A percentile compares a stretch with the other conserved stretches of the same genome.
These are phyloP conservation scores for Taenioides sp. DNA, from an alignment of 2,797 vertebrate species.

Conservation along the genomic window DNA sequence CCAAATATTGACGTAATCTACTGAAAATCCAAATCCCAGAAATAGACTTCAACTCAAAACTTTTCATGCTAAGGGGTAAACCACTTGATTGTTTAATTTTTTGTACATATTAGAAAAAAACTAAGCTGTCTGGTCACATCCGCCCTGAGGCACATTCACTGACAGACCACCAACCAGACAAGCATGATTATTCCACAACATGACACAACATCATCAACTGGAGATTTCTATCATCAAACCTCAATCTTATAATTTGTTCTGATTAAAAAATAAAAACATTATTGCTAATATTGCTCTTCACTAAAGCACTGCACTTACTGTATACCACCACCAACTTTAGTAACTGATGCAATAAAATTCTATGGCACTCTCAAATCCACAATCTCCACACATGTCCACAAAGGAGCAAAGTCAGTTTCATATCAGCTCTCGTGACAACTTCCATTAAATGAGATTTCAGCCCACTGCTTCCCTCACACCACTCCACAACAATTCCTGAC, in stretches of 20 bases:
- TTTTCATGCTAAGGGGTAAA: no score
- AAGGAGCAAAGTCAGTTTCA: slow-evolving; percentile 40
- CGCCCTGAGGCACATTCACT: no score
- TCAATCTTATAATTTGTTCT: not conserved
- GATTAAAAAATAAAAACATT: not conserved
- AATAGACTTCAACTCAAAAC: no score
- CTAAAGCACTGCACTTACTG: not conserved
- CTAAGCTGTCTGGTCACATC: no score
- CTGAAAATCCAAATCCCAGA: not conserved
- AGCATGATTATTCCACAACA: not conserved
- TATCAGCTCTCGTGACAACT: slow-evolving; percentile 67
- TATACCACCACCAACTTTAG: not conserved
- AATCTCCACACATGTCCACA: slow-evolving; percentile 52
- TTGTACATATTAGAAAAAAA: not conserved
- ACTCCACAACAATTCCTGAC: slow-evolving; percentile 60
- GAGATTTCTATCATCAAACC: not conserved
- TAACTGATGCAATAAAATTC: slow-evolving; percentile 42
- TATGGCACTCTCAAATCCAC: slow-evolving; percentile 36
- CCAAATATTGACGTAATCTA: not conserved
- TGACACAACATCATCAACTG: not conserved
- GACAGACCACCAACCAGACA: not conserved
- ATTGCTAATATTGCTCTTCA: not conserved
- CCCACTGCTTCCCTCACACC: slow-evolving; percentile 47
- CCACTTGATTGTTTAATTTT: not conserved
- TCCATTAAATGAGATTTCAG: slow-evolving; percentile 68